Percentiles rank a stretch among this genome's conserved stretches.
Evolutionary conservation across 2,113 vertebrate species (phyloP).

Genomic region (Aphelocoma coerulescens): DNA sequence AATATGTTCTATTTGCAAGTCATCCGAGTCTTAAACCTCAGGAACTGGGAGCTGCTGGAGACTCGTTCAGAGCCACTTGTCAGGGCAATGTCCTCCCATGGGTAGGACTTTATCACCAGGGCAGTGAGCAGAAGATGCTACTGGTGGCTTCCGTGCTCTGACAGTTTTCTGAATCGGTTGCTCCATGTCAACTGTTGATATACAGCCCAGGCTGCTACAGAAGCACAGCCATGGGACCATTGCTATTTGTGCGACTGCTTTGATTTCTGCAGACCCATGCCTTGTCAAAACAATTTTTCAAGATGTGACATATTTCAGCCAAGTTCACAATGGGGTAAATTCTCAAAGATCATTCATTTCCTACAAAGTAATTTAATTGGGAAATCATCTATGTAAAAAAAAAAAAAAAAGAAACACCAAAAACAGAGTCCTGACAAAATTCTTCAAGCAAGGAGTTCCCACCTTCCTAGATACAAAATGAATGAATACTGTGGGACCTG

Average conservation of each 20-base stretch:
- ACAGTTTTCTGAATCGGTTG: not conserved
- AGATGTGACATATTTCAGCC: not conserved
- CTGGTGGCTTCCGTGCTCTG: not conserved
- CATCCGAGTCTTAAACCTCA: not conserved
- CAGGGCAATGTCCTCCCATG: not conserved
- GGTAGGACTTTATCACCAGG: not conserved
- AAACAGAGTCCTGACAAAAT: not conserved
- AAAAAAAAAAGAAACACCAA: not conserved
- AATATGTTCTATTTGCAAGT: not conserved
- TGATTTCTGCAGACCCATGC: rapidly evolving
- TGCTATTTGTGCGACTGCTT: not conserved
- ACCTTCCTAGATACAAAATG: not conserved
- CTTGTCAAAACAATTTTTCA: not conserved
- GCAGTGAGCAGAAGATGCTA: not conserved
- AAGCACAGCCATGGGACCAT: not conserved
- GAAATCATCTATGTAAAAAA: not conserved
- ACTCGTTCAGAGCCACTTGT: not conserved
- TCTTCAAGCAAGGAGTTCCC: not conserved
- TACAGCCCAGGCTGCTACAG: not conserved
- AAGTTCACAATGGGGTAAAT: not conserved
- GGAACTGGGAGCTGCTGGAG: not conserved
- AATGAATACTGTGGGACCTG: not conserved
- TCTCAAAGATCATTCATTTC: not conserved
- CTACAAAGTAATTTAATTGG: not conserved
- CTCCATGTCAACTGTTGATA: not conserved